Conservation (phyloP, 2,888 invertebrate genomes). For the Brenthis hecate region DNA sequence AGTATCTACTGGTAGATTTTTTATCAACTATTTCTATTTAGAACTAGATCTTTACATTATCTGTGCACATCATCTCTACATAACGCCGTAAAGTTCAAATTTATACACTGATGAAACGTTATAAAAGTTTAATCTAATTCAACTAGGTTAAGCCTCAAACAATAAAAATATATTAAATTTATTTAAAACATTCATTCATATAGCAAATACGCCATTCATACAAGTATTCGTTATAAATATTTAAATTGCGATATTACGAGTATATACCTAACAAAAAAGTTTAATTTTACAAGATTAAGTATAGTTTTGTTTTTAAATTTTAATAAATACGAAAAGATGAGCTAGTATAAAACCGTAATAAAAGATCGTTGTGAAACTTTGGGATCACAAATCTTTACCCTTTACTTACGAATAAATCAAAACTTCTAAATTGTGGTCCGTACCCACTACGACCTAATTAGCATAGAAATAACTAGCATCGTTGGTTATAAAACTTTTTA, state of each 20-base stretch:
- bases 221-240: too few relatives aligned
- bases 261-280: not conserved
- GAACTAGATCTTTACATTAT: too few relatives aligned
- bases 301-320: not conserved
- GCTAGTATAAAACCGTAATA: not conserved
- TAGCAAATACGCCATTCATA: too few relatives aligned
- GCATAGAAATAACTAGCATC: conserved; percentile 8
- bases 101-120: too few relatives aligned
- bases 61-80: not conserved
- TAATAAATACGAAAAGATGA: conserved; percentile 3
- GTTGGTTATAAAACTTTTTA: not conserved
- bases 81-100: too few relatives aligned
- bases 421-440: conserved; percentile 1
- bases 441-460: conserved; percentile 7
- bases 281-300: not conserved
- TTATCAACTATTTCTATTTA: too few relatives aligned
- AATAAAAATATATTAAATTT: too few relatives aligned
- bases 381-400: conserved; percentile 16
- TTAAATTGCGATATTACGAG: too few relatives aligned
- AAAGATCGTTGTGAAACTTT: conserved; percentile 12
- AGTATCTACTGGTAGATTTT: too few relatives aligned
- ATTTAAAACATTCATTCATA: too few relatives aligned
- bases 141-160: too few relatives aligned
- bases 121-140: too few relatives aligned
- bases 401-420: conserved; percentile 13